phyloP scores from a whole-genome alignment of 2,113 vertebrate genomes.

The Cheirogaleus medius region DNA sequence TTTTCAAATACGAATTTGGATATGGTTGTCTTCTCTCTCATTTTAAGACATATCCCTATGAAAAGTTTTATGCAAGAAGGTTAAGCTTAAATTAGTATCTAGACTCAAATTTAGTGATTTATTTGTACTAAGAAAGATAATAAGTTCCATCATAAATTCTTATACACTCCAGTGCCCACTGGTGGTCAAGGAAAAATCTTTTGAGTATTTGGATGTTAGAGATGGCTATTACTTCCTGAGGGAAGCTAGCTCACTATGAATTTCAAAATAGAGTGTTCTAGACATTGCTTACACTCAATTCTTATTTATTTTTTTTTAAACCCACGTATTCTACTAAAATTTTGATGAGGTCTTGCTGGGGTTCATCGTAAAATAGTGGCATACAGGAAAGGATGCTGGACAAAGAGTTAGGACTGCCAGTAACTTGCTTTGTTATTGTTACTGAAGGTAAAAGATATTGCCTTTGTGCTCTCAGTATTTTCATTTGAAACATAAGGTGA shows the following conservation, averaged over 20 bases:
- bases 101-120: neutral
- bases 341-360: neutral
- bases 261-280: neutral
- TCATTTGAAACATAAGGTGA: neutral
- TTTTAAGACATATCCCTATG: constrained; percentile 2
- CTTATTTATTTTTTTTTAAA: neutral
- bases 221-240: neutral
- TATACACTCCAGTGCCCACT: neutral
- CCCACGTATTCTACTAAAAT: neutral
- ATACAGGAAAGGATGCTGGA: neutral
- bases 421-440: neutral
- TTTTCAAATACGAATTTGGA: neutral
- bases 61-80: neutral
- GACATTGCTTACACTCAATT: neutral
- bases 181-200: neutral
- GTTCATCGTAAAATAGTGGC: neutral
- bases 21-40: neutral
- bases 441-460: neutral
- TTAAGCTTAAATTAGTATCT: constrained; percentile 28
- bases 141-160: neutral
- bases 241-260: neutral
- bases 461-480: neutral
- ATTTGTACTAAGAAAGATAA: neutral
- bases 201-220: neutral
- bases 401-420: neutral